phyloP scores from a whole-genome alignment of 2,888 invertebrate species.

The Amphipoea lucens region DNA sequence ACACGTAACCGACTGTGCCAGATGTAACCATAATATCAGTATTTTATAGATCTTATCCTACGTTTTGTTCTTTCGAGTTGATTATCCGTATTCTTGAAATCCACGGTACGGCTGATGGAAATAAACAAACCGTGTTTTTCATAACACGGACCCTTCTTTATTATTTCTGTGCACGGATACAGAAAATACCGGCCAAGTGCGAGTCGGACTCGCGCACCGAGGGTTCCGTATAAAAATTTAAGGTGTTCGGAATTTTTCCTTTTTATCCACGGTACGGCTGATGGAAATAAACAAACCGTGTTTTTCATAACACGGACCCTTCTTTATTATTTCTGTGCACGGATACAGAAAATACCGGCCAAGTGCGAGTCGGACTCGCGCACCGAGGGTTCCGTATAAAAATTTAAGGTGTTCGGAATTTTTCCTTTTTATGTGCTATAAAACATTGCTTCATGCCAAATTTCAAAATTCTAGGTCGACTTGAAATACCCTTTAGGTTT shows the following conservation, averaged over 20 bases:
- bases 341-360: background rate
- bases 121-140: background rate
- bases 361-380: too few relatives aligned
- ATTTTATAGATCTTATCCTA: background rate
- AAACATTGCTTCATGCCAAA: too few relatives aligned
- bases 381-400: too few relatives aligned
- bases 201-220: too few relatives aligned
- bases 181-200: background rate
- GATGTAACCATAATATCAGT: constrained; percentile 27
- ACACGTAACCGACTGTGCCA: constrained; percentile 11
- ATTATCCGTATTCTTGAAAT: background rate
- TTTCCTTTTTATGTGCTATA: too few relatives aligned
- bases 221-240: too few relatives aligned
- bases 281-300: background rate
- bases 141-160: background rate
- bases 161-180: background rate
- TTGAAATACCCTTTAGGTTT: too few relatives aligned
- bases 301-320: background rate
- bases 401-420: too few relatives aligned
- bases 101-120: background rate
- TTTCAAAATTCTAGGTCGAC: too few relatives aligned
- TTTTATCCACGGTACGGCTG: too few relatives aligned
- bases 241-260: too few relatives aligned
- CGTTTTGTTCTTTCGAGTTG: background rate
- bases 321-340: background rate